A percentile compares a stretch with the other conserved stretches of the same genome.
phyloP scores from a whole-genome alignment of 1,140 invertebrate genomes.

The Drosophila murphyi region DNA sequence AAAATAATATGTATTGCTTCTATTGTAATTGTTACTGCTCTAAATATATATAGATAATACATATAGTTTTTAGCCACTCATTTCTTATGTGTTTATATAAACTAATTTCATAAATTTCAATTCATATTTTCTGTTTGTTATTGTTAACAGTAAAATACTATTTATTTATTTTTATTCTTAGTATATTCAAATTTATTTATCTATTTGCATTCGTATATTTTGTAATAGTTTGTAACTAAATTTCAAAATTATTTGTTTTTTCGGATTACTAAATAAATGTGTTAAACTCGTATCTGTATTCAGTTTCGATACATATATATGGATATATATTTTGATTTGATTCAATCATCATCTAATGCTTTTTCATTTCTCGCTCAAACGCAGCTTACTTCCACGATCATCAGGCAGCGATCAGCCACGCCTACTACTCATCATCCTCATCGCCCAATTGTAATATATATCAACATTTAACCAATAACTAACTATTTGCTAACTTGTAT shows the following conservation, averaged over 20 bases:
- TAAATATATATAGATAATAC: too few species aligned
- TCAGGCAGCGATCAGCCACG: constrained; percentile 61
- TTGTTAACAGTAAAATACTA: too few species aligned
- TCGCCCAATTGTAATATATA: constrained; percentile 65
- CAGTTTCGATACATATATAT: not conserved
- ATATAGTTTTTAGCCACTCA: too few species aligned
- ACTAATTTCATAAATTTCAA: too few species aligned
- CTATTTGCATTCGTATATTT: not conserved
- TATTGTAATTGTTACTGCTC: too few species aligned
- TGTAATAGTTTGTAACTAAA: constrained; percentile 1
- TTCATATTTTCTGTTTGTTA: too few species aligned
- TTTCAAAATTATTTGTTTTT: not conserved
- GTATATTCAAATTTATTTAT: too few species aligned
- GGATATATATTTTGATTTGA: not conserved
- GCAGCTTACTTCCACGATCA: constrained; percentile 71
- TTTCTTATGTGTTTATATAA: too few species aligned
- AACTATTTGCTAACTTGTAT: not conserved
- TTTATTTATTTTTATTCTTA: not conserved
- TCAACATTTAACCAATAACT: not conserved
- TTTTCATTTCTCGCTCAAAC: not conserved
- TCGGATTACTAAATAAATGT: constrained; percentile 1
- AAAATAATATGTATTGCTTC: too few species aligned
- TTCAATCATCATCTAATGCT: not conserved
- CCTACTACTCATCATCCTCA: constrained; percentile 67
- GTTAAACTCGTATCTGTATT: not conserved